Evolutionary conservation across 2,888 invertebrate genomes (phyloP), one percentile per base, ranked within the genome.

Genomic region (Meteorus colon): DNA sequence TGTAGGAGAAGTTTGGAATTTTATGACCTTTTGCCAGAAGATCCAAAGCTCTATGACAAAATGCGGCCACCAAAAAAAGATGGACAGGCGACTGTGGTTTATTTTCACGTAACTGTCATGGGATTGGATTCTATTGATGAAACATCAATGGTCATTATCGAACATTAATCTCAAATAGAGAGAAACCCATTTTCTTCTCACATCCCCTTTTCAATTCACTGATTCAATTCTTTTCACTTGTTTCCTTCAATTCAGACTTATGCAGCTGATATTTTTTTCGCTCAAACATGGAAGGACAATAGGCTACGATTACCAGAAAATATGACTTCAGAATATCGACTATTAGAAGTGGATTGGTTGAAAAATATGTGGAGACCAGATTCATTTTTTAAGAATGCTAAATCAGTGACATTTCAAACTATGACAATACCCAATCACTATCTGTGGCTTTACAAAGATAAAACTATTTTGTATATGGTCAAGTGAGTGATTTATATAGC

Each of bases 351-450:
- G 4, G 96, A 96, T 86, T 97, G 96, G 96, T 89, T 96, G 82
- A 96, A 96, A 86, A 95, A 96, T 86, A 96, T 97, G 94, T 97
- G 97, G 97, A 92, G 97, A 67, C 97, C 97, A 0, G 97, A 97
- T 90, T 96, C 97, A 6, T 97, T 96, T 91, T 97, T 97, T 91
- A 97, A 97, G 90, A 97, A 97, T 88, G 97, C 97, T 68, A 97
- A 97, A 90, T 95, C 96, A 0, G 97, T 97, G 1, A 97, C 96
- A 12, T 97, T 97, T 88, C 97, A 97, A 90, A 97, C 97, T 0
- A 97, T 97, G 96, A 97, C 97, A 59, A 96, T 97, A 81, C 97
- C 97, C 0, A 97, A 97, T 91, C 97, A 97, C 89, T 97, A 97
- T 89, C 93, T 97, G 86, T 97, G 97, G 96, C 91, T 97, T 76